Evolutionary conservation across 2,113 vertebrate species (phyloP).

Genomic region (Coptodon rendalli): DNA sequence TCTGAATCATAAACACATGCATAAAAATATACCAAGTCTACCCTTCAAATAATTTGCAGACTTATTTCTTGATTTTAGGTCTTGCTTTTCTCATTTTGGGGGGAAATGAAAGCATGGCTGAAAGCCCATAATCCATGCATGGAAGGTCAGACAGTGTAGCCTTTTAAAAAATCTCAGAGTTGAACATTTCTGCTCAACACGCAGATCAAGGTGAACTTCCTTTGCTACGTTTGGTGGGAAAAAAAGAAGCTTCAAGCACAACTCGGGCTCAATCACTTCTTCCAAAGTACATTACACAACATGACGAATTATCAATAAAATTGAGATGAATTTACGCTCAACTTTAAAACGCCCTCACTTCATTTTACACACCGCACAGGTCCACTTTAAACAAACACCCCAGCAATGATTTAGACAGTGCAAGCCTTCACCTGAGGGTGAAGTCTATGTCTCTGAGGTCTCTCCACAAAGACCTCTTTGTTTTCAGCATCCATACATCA

Average conservation of each 20-base stretch:
- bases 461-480: slow-evolving; percentile 59
- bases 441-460: slow-evolving; percentile 50
- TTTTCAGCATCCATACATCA: slow-evolving; percentile 62
- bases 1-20: background rate
- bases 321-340: slow-evolving; percentile 29
- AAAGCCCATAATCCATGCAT: background rate
- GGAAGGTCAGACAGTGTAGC: slow-evolving; percentile 6
- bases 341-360: slow-evolving; percentile 37
- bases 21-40: background rate
- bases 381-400: slow-evolving; percentile 56
- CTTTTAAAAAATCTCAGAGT: background rate
- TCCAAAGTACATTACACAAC: slow-evolving; percentile 43
- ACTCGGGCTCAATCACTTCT: background rate
- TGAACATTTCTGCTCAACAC: background rate
- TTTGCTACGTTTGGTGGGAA: slow-evolving; percentile 39
- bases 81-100: background rate
- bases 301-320: slow-evolving; percentile 56
- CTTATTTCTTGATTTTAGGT: background rate
- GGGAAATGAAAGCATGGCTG: background rate
- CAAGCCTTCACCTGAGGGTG: slow-evolving; percentile 55
- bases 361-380: slow-evolving; percentile 24
- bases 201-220: slow-evolving; percentile 41
- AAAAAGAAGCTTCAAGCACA: slow-evolving; percentile 1
- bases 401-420: slow-evolving; percentile 52
- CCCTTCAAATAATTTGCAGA: background rate